Conservation (phyloP, 2,888 invertebrate genomes). For the Drosophila paranaensis region DNA sequence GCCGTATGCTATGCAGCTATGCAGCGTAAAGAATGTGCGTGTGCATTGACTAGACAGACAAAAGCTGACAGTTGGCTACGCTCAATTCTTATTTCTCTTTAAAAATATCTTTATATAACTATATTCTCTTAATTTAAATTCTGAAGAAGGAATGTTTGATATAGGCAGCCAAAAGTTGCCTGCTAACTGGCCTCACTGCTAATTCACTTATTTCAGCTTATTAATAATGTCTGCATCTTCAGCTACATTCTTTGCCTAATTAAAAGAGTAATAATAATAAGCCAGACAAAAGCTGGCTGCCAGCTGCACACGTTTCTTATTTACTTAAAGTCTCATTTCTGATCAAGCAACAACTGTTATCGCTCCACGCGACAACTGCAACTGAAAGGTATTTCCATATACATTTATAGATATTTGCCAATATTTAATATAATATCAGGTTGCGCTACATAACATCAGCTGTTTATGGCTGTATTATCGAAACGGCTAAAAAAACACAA, state of each 20-base stretch:
- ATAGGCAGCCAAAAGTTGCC: background rate
- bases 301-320: background rate
- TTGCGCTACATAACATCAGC: slow-evolving; percentile 24
- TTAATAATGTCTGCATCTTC: background rate
- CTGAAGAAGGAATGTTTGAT: too few species aligned
- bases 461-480: slow-evolving; percentile 19
- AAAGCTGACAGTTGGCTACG: background rate
- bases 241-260: background rate
- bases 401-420: background rate
- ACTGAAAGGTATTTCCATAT: background rate
- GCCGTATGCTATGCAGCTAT: background rate
- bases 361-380: background rate
- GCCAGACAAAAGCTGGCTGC: background rate
- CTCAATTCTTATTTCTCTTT: background rate
- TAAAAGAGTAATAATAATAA: background rate
- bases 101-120: background rate
- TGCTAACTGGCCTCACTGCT: background rate
- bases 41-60: background rate
- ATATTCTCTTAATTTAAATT: background rate
- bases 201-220: background rate
- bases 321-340: slow-evolving; percentile 5
- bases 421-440: slow-evolving; percentile 16
- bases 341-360: slow-evolving; percentile 11
- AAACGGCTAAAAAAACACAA: slow-evolving; percentile 16
- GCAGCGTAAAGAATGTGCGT: too few species aligned